Conservation (phyloP, 2,888 invertebrate genomes). For the Esperia sulphurella region DNA sequence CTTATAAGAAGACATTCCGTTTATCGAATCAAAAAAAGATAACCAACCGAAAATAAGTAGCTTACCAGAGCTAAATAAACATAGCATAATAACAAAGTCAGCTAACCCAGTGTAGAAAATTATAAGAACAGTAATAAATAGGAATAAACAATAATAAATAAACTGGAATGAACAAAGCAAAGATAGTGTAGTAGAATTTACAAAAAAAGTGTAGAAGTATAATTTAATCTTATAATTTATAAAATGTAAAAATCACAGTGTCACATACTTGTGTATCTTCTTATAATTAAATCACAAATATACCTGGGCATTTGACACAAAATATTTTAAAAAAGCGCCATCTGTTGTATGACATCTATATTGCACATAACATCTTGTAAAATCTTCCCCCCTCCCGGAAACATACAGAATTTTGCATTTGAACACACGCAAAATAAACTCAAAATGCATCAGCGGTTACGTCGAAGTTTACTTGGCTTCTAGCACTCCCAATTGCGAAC, state of each 20-base stretch:
- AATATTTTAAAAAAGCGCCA: not conserved
- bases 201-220: slow-evolving; percentile 23
- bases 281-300: slow-evolving; percentile 34
- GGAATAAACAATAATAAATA: slow-evolving; percentile 25
- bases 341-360: too few species aligned
- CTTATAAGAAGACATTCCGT: slow-evolving; percentile 44
- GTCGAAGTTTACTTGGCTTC: slow-evolving; percentile 11
- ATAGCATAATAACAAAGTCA: slow-evolving; percentile 23
- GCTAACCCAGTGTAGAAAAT: slow-evolving; percentile 26
- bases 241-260: slow-evolving; percentile 28
- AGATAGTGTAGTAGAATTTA: slow-evolving; percentile 24
- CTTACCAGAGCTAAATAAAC: slow-evolving; percentile 29
- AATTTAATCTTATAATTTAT: slow-evolving; percentile 12
- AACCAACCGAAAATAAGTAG: slow-evolving; percentile 34
- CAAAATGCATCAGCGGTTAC: slow-evolving; percentile 63
- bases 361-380: too few species aligned
- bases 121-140: slow-evolving; percentile 19
- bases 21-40: slow-evolving; percentile 31
- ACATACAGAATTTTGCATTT: not conserved
- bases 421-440: slow-evolving; percentile 61
- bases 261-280: slow-evolving; percentile 71
- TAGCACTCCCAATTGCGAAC: slow-evolving; percentile 17
- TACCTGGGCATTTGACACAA: slow-evolving; percentile 9
- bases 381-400: not conserved
- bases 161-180: slow-evolving; percentile 60